phyloP scores from a whole-genome alignment of 1,140 invertebrate species.

The Heliconius hermathena region DNA sequence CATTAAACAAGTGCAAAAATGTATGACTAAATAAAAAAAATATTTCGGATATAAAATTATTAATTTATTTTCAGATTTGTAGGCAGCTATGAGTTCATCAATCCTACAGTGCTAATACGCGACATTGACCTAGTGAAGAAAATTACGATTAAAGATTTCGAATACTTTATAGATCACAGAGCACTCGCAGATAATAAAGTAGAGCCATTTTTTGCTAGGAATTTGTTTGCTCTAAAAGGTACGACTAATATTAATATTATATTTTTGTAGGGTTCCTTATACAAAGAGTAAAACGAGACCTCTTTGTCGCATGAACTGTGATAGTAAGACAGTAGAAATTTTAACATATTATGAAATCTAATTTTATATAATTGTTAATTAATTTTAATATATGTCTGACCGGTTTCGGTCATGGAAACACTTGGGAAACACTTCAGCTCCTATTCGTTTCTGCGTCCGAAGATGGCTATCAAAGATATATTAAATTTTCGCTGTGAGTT shows the following conservation, averaged over 20 bases:
- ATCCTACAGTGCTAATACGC: conserved; percentile 26
- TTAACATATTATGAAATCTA: too few species aligned
- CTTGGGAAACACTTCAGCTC: too few species aligned
- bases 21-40: too few species aligned
- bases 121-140: conserved; percentile 39
- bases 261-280: conserved; percentile 16
- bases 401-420: too few species aligned
- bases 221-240: conserved; percentile 39
- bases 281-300: conserved; percentile 22
- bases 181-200: conserved; percentile 21
- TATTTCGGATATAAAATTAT: neutral
- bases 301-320: too few species aligned
- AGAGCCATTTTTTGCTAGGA: conserved; percentile 33
- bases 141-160: conserved; percentile 27
- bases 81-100: conserved; percentile 34
- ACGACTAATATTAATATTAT: conserved; percentile 78
- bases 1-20: too few species aligned
- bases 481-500: too few species aligned
- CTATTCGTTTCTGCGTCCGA: too few species aligned
- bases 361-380: too few species aligned
- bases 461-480: too few species aligned
- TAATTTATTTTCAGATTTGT: conserved; percentile 30
- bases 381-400: too few species aligned
- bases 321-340: too few species aligned
- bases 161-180: conserved; percentile 29